Evolutionary conservation across 2,888 invertebrate genomes (phyloP).

Genomic region (Rosalia funebris): DNA sequence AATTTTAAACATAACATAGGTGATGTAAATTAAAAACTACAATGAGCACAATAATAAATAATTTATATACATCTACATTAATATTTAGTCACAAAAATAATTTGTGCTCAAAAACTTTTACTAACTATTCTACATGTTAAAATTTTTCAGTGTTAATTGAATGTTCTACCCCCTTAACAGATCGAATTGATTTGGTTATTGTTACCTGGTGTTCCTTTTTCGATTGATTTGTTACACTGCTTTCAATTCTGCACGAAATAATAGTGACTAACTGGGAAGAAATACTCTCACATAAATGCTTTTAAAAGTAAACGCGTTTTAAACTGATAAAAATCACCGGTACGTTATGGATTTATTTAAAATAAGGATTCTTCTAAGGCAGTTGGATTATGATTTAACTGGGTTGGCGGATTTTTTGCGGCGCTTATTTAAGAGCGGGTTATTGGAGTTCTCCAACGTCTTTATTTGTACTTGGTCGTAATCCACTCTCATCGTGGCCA

Average conservation of each 20-base stretch:
- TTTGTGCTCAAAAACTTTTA: slow-evolving; percentile 19
- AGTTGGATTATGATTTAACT: slow-evolving; percentile 19
- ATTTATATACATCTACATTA: slow-evolving; percentile 3
- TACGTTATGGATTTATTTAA: not conserved
- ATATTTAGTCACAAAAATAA: slow-evolving; percentile 2
- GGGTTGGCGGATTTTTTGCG: slow-evolving; percentile 64
- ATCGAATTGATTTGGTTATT: too few relatives aligned
- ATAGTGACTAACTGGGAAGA: not conserved
- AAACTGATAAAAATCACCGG: not conserved
- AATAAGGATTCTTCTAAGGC: slow-evolving; percentile 21
- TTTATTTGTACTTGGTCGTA: slow-evolving; percentile 96
- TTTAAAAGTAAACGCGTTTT: slow-evolving; percentile 2
- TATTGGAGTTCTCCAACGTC: slow-evolving; percentile 91
- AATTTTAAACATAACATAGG: too few relatives aligned
- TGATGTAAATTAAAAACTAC: slow-evolving; percentile 8
- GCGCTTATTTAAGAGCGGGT: slow-evolving; percentile 89
- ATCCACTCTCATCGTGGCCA: slow-evolving; percentile 98
- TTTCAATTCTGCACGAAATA: not conserved
- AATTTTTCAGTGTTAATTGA: not conserved
- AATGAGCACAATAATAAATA: slow-evolving; percentile 17
- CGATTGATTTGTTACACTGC: not conserved
- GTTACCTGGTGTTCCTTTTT: not conserved
- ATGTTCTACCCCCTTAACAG: too few relatives aligned
- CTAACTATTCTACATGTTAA: not conserved
- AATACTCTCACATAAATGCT: slow-evolving; percentile 22